These are phyloP conservation scores for Hafferia zeledoni DNA, from an alignment of 2,797 vertebrate species.

Conservation along the genomic window DNA sequence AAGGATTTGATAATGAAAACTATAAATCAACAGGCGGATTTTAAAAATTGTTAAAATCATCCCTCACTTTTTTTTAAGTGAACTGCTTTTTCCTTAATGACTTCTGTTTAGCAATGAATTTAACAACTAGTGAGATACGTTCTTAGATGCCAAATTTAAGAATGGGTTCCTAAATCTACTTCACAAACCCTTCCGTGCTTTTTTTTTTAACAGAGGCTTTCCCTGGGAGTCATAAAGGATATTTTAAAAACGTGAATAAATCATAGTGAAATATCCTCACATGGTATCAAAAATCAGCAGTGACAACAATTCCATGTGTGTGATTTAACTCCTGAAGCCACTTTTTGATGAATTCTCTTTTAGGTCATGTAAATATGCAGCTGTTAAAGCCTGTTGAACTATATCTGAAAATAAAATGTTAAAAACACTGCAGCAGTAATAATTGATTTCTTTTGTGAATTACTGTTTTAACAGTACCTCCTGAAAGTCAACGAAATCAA, in stretches of 20 bases:
- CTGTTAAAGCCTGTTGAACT: not conserved
- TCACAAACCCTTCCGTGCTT: not conserved
- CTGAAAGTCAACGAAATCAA: slow-evolving; percentile 99
- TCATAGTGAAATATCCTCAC: not conserved
- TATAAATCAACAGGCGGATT: not conserved
- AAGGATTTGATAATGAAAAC: not conserved
- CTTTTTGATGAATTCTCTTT: not conserved
- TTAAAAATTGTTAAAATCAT: not conserved
- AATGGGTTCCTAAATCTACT: not conserved
- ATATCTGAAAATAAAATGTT: not conserved
- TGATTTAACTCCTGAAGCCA: not conserved
- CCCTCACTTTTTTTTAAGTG: not conserved
- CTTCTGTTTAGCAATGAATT: not conserved
- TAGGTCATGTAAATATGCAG: not conserved
- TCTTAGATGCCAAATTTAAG: not conserved
- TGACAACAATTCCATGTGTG: not conserved
- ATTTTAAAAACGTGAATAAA: not conserved
- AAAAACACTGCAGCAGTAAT: not conserved
- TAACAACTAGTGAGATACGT: not conserved
- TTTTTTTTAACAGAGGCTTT: not conserved
- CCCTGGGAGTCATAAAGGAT: not conserved
- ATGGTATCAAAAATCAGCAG: not conserved
- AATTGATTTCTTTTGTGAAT: not conserved
- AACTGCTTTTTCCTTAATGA: not conserved
- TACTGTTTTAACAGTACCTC: slow-evolving; percentile 85